phyloP scores from a whole-genome alignment of 2,888 invertebrate genomes.

The Lypha dubia region DNA sequence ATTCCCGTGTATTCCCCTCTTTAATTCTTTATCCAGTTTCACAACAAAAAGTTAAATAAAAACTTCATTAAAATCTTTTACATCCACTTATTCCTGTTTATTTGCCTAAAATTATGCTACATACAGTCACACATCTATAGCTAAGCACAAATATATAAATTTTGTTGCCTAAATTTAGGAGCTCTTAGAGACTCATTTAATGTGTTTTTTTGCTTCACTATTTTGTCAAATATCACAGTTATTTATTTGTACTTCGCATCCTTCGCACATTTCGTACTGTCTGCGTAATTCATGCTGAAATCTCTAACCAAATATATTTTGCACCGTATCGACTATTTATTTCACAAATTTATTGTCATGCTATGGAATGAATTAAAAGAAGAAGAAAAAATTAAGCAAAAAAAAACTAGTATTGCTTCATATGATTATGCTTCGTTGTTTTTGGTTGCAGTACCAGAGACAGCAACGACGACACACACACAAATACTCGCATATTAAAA shows the following conservation, averaged over 20 bases:
- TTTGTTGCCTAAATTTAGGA: slow-evolving; percentile 30
- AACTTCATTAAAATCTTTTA: not conserved
- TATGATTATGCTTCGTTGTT: slow-evolving; percentile 23
- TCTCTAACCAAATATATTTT: slow-evolving; percentile 61
- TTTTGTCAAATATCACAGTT: slow-evolving; percentile 17
- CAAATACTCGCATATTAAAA: slow-evolving; percentile 17
- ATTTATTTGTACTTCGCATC: slow-evolving; percentile 49
- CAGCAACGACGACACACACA: slow-evolving; percentile 21
- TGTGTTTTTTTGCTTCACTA: too few species aligned
- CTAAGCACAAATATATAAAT: not conserved
- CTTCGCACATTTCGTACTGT: slow-evolving; percentile 20
- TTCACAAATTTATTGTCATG: slow-evolving; percentile 67
- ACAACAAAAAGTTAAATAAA: too few species aligned
- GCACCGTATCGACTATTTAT: slow-evolving; percentile 59
- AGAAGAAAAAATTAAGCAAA: slow-evolving; percentile 2
- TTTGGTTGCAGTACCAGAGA: slow-evolving; percentile 25
- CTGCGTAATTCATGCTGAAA: slow-evolving; percentile 50
- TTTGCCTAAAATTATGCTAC: slow-evolving; percentile 16
- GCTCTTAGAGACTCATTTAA: slow-evolving; percentile 22
- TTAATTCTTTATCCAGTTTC: too few species aligned
- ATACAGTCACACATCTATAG: too few species aligned
- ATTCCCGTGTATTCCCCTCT: too few species aligned
- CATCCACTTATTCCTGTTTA: not conserved
- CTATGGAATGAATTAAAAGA: slow-evolving; percentile 28
- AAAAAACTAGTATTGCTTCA: slow-evolving; percentile 8